Conservation (phyloP, 64 coral and sea anemone genomes). For the Actinia equina region DNA sequence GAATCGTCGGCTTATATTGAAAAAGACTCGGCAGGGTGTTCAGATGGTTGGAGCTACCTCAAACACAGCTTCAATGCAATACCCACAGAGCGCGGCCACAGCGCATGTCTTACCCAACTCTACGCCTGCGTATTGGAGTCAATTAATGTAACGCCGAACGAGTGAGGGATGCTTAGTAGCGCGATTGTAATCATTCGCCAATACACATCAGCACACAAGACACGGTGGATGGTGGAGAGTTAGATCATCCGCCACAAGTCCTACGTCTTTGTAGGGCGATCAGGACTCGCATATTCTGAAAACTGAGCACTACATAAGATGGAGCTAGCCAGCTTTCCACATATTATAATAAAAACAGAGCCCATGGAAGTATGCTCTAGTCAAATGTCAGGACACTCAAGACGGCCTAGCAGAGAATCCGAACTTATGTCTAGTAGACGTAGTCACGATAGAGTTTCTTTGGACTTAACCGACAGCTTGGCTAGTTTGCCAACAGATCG, state of each 20-base stretch:
- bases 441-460: neutral
- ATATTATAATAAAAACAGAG: conserved; percentile 5
- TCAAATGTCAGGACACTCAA: neutral
- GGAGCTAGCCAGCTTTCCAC: conserved; percentile 3
- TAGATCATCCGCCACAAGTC: neutral
- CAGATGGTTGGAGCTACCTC: neutral
- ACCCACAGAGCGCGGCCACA: neutral
- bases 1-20: conserved; percentile 35
- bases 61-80: conserved; percentile 31
- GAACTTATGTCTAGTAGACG: neutral
- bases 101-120: neutral
- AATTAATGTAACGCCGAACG: conserved; percentile 11
- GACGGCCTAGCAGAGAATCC: neutral
- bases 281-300: neutral
- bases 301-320: neutral
- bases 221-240: neutral
- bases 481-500: neutral
- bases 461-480: neutral
- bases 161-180: neutral
- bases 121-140: neutral
- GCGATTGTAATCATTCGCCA: neutral
- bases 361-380: neutral
- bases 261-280: neutral
- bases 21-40: conserved; percentile 25
- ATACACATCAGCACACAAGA: neutral